phyloP scores from a whole-genome alignment of 2,113 vertebrate genomes.

The Spermophilus dauricus region DNA sequence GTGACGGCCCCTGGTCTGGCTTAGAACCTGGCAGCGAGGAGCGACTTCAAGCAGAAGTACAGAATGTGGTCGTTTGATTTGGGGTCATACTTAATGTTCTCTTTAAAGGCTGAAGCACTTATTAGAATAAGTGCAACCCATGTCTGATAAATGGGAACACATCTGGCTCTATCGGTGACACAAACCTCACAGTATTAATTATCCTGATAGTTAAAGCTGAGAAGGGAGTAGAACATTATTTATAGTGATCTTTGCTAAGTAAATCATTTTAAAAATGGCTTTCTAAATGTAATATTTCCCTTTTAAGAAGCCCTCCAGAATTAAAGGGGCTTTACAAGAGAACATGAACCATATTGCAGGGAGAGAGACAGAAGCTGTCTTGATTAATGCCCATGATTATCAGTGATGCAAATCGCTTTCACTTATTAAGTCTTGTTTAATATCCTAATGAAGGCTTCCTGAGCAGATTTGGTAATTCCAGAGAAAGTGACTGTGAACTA shows the following conservation, averaged over 20 bases:
- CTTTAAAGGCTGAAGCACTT: conserved; percentile 82
- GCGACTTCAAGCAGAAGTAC: conserved; percentile 82
- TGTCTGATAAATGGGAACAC: conserved; percentile 89
- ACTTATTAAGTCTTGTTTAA: conserved; percentile 99
- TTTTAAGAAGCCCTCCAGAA: conserved; percentile 96
- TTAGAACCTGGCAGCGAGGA: conserved; percentile 66
- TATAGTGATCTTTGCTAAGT: conserved; percentile 91
- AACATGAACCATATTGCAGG: conserved; percentile 96
- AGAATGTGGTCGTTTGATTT: conserved; percentile 84
- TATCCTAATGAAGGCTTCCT: conserved; percentile 99
- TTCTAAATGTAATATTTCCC: conserved; percentile 92
- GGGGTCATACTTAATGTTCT: conserved; percentile 82
- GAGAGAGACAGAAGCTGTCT: conserved; percentile 95
- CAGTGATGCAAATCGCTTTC: conserved; percentile 99
- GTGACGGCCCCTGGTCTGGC: neutral
- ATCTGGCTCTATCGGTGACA: conserved; percentile 86
- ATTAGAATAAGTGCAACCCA: conserved; percentile 87
- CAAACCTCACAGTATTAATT: conserved; percentile 88
- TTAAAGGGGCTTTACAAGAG: conserved; percentile 97
- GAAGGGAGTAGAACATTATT: conserved; percentile 89
- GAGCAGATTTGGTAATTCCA: conserved; percentile 96
- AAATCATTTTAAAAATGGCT: conserved; percentile 92
- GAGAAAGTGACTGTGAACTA: conserved; percentile 92
- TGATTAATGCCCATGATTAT: conserved; percentile 99
- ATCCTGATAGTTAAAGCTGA: conserved; percentile 88